Evolutionary conservation across 1,140 invertebrate genomes (phyloP), one percentile per base, ranked within the genome.

Genomic region (Rhopalosiphum maidis): DNA sequence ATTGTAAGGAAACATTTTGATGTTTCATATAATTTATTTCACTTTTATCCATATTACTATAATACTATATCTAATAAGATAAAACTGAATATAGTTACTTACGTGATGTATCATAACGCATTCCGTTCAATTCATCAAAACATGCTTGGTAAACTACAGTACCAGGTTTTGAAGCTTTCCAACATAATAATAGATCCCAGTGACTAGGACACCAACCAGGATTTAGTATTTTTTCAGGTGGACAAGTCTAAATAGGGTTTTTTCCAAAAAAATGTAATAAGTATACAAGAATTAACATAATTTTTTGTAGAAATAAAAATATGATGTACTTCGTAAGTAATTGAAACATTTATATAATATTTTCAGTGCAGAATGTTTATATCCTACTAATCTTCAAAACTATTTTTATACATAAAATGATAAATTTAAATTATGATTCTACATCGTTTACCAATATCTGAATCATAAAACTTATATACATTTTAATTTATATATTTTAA

Each of bases 111-210:
- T 98, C 97, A 94, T 98, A 98, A 88, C 96, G 96, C 43, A 98
- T 96, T 86, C 97, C 97, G 94, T 97, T 96, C 92, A 98, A 96
- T 94, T 97, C 96, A 23, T 96, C 96, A 93, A 98, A 97, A 94
- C 98, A 98, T 6, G 96, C 96, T 92, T 97, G 95, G 0, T 96
- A 94, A 2, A 97, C 97, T 43, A 96, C 94, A 0, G 96, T 96
- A 35, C 96, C 96, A 77, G 96, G 96, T 0, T 95, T 95, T 4
- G 97, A 97, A 1, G 96, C 95, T 1, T 97, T 97, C 98, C 98
- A 98, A 94, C 98, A 98, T 2, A 97, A 95, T 6, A 98, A 95
- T 8, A 96, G 96, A 95, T 98, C 98, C 95, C 96, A 98, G 83
- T 96, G 96, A 6, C 95, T 95, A 22, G 96, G 96, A 94, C 97